phyloP scores from a whole-genome alignment of 2,113 vertebrate species.

The Galemys pyrenaicus region DNA sequence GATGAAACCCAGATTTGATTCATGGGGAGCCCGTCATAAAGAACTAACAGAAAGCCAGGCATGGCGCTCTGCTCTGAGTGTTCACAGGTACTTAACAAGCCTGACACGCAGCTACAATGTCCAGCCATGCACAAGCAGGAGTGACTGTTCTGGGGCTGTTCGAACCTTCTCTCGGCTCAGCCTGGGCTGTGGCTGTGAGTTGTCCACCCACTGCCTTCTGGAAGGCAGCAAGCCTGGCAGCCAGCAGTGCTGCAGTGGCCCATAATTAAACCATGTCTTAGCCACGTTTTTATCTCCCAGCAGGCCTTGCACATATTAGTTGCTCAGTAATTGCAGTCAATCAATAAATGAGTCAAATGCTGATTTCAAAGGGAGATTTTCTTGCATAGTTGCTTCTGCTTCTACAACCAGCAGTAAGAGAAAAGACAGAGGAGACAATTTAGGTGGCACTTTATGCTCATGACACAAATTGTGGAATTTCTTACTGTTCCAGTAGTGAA shows the following conservation, averaged over 20 bases:
- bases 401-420: not conserved
- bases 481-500: not conserved
- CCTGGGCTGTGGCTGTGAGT: accelerated
- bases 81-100: not conserved
- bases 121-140: not conserved
- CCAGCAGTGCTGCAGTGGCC: not conserved
- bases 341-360: not conserved
- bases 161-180: not conserved
- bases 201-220: accelerated
- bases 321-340: not conserved
- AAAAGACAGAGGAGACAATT: not conserved
- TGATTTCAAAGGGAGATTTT: not conserved
- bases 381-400: not conserved
- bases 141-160: not conserved
- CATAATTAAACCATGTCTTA: not conserved
- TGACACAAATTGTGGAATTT: not conserved
- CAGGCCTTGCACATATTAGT: not conserved
- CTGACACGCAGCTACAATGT: not conserved
- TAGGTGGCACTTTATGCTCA: not conserved
- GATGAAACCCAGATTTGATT: not conserved
- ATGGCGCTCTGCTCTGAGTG: not conserved
- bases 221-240: not conserved
- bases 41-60: not conserved
- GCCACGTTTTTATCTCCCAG: not conserved
- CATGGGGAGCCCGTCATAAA: not conserved